Base-by-base conservation (phyloP, 2,113 vertebrate species). In the Apistogramma diplotaenia region DNA sequence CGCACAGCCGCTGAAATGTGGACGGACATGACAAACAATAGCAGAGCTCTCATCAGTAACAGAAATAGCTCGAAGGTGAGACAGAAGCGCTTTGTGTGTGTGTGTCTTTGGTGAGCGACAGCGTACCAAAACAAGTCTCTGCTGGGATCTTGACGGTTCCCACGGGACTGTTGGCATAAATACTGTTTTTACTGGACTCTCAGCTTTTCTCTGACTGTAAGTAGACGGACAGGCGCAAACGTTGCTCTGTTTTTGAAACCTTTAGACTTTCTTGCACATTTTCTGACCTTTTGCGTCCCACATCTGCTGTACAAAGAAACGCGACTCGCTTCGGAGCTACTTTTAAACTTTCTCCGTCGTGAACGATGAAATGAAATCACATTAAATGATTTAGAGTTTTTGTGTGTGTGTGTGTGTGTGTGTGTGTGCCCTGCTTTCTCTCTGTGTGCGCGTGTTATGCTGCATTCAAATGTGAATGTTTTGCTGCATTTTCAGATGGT, bases 401-500 rank as follows among this genome's bases (percentile, higher is more conserved):
- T 15, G 18, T 53, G 21, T 67, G 11, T 29, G 19, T 2, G 29
- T 8, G 12, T 3, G 43, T 19, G 16, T 54, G 5, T 51, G 18
- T 46, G 13, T 6, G 43, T 46, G 40, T 5, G 8, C 8, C 33
- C 2, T 35, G 8, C 33, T 35, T 35, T 35, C 33, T 35, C 33
- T 35, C 23, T 43, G 9, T 33, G 2, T 23, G 1, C n/a, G 19
- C 27, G 6, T 21, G 27, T 25, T 65, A 13, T 56, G 29, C 31
- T 10, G 5, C 71, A 49, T 70, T 71, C 6, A 35, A 80, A 79
- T 73, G 54, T 18, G 18, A 46, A 8, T 83, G 31, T 81, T 85
- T 85, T 82, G n/a, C 37, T 86, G 46, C 53, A 23, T 71, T 91
- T 89, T 77, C 87, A 93, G 93, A 87, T 93, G 87, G 84, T 80